Evolutionary conservation across 1,140 invertebrate species (phyloP).

Genomic region (Lutraria rhynchaena): DNA sequence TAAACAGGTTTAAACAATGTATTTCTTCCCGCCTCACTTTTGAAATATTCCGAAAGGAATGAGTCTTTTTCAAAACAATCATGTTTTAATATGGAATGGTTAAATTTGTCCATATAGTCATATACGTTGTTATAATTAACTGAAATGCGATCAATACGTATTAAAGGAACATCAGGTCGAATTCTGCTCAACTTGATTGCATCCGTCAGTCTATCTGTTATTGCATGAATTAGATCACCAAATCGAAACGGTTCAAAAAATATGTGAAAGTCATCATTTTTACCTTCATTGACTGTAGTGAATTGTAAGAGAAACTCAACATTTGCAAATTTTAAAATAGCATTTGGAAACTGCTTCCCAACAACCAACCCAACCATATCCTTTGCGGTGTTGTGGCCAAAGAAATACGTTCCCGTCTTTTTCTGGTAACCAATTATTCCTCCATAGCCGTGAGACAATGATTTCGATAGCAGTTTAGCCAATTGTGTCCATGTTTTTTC

Average conservation of each 20-base stretch:
- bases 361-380: constrained; percentile 41
- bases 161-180: background rate
- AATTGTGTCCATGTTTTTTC: background rate
- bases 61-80: no score
- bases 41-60: no score
- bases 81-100: no score
- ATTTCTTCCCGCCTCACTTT: no score
- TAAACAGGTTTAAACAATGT: no score
- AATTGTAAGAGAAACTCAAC: constrained; percentile 3
- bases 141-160: background rate
- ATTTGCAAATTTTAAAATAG: background rate
- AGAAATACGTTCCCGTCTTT: constrained; percentile 17
- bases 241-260: background rate
- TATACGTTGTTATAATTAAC: background rate
- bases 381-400: constrained; percentile 16
- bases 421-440: background rate
- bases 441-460: background rate
- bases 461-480: background rate
- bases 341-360: background rate
- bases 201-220: background rate
- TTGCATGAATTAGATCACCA: background rate
- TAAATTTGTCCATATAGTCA: no score
- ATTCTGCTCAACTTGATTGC: background rate
- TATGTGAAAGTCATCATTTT: background rate
- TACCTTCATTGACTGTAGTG: background rate